phyloP scores from a whole-genome alignment of 2,888 invertebrate species.

The Hermaeophaga mercurialis region DNA sequence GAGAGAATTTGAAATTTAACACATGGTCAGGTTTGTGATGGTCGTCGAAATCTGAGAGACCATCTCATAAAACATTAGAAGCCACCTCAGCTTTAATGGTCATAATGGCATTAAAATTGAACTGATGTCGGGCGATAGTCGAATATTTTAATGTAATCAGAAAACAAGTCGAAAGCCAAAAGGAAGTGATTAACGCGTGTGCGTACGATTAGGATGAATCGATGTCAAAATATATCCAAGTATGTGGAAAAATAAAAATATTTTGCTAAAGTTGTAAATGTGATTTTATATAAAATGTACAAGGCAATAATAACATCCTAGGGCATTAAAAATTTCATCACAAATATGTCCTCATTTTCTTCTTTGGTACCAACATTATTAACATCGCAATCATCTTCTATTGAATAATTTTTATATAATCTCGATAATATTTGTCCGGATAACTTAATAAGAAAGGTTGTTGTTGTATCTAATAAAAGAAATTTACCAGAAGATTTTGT shows the following conservation, averaged over 20 bases:
- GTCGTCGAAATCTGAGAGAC: slow-evolving; percentile 13
- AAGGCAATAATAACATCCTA: no score
- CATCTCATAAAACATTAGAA: slow-evolving; percentile 21
- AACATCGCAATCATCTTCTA: no score
- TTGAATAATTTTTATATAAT: no score
- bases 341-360: no score
- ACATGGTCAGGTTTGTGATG: slow-evolving; percentile 1
- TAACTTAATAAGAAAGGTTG: no score
- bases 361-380: no score
- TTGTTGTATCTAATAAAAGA: no score
- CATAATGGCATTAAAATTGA: slow-evolving; percentile 30
- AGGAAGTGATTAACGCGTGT: slow-evolving; percentile 30
- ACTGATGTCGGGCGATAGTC: slow-evolving; percentile 24
- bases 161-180: slow-evolving; percentile 26
- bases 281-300: no score
- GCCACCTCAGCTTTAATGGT: slow-evolving; percentile 23
- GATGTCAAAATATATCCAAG: slow-evolving; percentile 28
- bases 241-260: neutral
- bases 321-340: no score
- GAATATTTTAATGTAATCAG: slow-evolving; percentile 29
- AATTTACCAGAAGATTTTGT: no score
- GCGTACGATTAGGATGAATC: slow-evolving; percentile 23
- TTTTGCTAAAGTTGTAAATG: no score
- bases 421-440: no score
- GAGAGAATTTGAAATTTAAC: slow-evolving; percentile 12